phyloP scores from a whole-genome alignment of 2,113 vertebrate species.

The Indri indri region DNA sequence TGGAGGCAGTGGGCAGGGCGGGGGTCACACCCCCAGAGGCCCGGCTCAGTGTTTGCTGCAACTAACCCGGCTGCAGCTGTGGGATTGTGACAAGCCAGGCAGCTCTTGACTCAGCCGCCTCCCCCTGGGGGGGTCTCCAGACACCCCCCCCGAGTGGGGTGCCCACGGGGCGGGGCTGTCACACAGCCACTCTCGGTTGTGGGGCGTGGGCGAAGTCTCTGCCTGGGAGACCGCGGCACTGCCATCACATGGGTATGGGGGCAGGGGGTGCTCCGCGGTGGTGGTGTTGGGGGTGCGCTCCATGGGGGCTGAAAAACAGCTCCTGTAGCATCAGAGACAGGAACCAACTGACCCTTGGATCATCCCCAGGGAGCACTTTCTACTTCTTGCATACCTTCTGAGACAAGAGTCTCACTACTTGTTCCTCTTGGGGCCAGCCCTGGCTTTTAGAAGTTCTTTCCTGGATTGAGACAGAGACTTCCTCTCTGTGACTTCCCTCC shows the following conservation, averaged over 20 bases:
- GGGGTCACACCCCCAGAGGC: not conserved
- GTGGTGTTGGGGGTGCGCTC: fast-evolving
- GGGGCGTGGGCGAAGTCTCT: not conserved
- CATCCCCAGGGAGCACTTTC: not conserved
- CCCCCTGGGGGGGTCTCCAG: not conserved
- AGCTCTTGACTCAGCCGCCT: not conserved
- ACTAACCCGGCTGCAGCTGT: fast-evolving
- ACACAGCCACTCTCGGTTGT: fast-evolving
- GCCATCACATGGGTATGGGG: fast-evolving
- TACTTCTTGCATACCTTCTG: not conserved
- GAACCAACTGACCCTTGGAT: not conserved
- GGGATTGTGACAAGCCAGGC: not conserved
- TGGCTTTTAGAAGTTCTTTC: not conserved
- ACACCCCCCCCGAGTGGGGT: not conserved
- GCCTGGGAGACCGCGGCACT: too few species aligned
- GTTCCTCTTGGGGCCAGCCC: not conserved
- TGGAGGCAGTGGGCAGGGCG: fast-evolving
- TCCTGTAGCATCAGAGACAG: not conserved
- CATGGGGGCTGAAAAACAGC: not conserved
- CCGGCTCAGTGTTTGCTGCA: not conserved
- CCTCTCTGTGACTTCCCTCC: not conserved
- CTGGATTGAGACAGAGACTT: not conserved
- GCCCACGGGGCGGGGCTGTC: not conserved
- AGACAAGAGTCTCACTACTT: not conserved
- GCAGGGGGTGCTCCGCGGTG: fast-evolving